These are phyloP conservation scores for Rhea americana DNA, from an alignment of 2,113 vertebrate genomes.

Conservation along the genomic window DNA sequence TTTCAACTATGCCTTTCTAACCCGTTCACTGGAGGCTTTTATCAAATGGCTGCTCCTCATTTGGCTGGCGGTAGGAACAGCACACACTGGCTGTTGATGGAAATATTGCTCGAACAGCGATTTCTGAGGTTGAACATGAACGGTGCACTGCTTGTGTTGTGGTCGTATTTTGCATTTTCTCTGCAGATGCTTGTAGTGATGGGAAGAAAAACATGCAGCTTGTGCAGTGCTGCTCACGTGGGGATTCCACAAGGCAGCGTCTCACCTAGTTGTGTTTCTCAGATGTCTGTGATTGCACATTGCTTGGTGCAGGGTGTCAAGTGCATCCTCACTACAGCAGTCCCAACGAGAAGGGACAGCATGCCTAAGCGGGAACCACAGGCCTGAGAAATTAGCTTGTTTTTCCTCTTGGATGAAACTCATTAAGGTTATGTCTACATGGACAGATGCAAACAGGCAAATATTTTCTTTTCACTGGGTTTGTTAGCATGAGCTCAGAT, in stretches of 20 bases:
- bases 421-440: background rate
- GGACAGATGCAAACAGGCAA: background rate
- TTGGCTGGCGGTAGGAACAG: background rate
- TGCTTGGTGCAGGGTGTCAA: background rate
- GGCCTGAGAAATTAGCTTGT: background rate
- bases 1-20: background rate
- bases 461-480: background rate
- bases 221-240: background rate
- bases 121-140: background rate
- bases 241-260: background rate
- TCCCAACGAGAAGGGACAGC: background rate
- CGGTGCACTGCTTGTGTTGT: accelerated
- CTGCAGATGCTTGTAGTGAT: background rate
- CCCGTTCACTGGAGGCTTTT: background rate
- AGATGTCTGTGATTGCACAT: background rate
- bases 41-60: background rate
- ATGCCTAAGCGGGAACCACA: background rate
- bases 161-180: background rate
- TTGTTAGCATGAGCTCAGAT: background rate
- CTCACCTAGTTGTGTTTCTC: background rate
- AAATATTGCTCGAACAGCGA: background rate
- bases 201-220: background rate
- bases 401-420: background rate
- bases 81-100: accelerated
- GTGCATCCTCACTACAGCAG: background rate